A percentile compares a stretch with the other conserved stretches of the same genome.
Evolutionary conservation across 2,888 invertebrate genomes (phyloP).

Genomic region (Mylabris sibirica): DNA sequence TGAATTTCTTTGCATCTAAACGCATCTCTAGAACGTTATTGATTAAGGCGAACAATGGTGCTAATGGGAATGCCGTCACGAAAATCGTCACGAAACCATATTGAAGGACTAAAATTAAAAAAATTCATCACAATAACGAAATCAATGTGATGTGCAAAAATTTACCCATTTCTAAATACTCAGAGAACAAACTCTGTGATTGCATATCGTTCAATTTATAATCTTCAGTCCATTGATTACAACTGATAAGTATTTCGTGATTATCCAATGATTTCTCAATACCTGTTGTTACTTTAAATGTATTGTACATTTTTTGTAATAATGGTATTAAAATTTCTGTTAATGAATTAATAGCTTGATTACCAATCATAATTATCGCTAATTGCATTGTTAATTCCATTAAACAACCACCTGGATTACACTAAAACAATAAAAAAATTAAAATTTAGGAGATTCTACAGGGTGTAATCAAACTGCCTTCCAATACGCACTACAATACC

Average conservation of each 20-base stretch:
- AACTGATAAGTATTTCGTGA: conserved; percentile 61
- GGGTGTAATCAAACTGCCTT: no score
- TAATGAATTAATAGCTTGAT: conserved; percentile 80
- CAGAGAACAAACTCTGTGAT: conserved; percentile 76
- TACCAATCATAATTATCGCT: conserved; percentile 86
- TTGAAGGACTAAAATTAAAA: conserved; percentile 61
- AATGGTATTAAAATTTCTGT: conserved; percentile 79
- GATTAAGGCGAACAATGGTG: conserved; percentile 80
- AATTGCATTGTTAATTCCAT: conserved; percentile 87
- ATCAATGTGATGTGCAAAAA: conserved; percentile 14
- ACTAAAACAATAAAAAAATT: conserved; percentile 61
- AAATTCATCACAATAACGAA: background rate
- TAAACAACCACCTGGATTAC: conserved; percentile 85
- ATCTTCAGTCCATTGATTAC: conserved; percentile 79
- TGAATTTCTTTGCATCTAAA: conserved; percentile 82
- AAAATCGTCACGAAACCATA: conserved; percentile 88
- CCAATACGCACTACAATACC: no score
- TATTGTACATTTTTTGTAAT: conserved; percentile 66
- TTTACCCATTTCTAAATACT: conserved; percentile 87
- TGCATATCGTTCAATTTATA: conserved; percentile 71
- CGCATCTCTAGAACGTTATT: conserved; percentile 87
- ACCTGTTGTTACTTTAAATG: conserved; percentile 62
- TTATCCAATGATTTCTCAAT: conserved; percentile 57
- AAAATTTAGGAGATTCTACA: no score
- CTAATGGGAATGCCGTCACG: conserved; percentile 85